Evolutionary conservation across 2,888 invertebrate species (phyloP).

Genomic region (Endomychus coccineus): DNA sequence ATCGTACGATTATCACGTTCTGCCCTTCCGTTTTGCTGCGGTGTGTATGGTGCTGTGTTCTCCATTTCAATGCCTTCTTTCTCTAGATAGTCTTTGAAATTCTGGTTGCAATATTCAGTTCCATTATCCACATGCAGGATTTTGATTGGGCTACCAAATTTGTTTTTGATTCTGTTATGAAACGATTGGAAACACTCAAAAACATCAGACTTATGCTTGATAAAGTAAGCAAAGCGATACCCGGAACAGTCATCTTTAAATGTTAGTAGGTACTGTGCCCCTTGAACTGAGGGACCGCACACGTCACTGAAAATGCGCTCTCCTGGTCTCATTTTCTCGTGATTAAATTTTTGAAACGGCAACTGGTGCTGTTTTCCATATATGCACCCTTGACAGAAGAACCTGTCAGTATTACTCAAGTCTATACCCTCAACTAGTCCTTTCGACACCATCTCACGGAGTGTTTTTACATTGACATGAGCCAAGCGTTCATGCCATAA

Average conservation of each 20-base stretch:
- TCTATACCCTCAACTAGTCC: constrained; percentile 3
- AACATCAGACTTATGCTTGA: constrained; percentile 16
- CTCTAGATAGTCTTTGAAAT: constrained; percentile 6
- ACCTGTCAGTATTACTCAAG: constrained; percentile 11
- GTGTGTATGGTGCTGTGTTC: constrained; percentile 3
- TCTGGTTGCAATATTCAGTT: constrained; percentile 16
- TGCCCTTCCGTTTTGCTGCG: constrained; percentile 4
- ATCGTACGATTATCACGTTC: constrained; percentile 5
- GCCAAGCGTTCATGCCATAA: constrained; percentile 1
- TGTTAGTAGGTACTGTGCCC: constrained; percentile 15
- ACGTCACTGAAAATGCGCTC: constrained; percentile 18
- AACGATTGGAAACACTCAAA: constrained; percentile 14
- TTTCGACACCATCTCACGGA: constrained; percentile 8
- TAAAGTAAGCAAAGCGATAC: constrained; percentile 15
- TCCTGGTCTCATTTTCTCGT: constrained; percentile 14
- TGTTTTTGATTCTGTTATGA: constrained; percentile 13
- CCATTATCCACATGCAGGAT: constrained; percentile 15
- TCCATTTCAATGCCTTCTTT: constrained; percentile 7
- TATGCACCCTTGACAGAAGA: constrained; percentile 22
- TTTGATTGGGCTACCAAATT: constrained; percentile 14
- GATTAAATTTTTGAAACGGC: constrained; percentile 11
- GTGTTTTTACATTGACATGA: constrained; percentile 10
- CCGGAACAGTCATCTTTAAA: constrained; percentile 17
- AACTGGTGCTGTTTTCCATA: constrained; percentile 17
- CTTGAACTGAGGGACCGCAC: constrained; percentile 17